These are phyloP conservation scores for Baryphthengus martii DNA, from an alignment of 2,113 vertebrate genomes.

Conservation along the genomic window DNA sequence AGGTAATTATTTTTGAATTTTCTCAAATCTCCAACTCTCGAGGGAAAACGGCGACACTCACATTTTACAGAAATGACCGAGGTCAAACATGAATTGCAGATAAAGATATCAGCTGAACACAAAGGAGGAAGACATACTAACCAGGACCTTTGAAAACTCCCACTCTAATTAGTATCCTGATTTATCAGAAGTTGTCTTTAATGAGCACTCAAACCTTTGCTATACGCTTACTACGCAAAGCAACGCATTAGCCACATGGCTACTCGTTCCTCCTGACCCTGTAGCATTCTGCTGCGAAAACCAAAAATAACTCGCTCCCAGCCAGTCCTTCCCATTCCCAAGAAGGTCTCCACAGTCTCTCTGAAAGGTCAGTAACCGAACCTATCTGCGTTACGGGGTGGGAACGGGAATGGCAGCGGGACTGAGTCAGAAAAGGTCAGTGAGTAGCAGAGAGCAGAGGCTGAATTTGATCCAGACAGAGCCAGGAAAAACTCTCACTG, in stretches of 20 bases:
- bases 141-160: not conserved
- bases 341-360: not conserved
- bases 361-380: not conserved
- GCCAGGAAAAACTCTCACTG: not conserved
- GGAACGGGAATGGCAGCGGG: rapidly evolving
- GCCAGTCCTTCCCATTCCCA: not conserved
- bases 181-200: not conserved
- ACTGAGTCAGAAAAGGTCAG: not conserved
- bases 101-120: not conserved
- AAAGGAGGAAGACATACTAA: not conserved
- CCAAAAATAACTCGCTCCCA: not conserved
- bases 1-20: not conserved
- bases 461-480: not conserved
- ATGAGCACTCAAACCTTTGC: not conserved
- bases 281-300: not conserved
- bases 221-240: not conserved
- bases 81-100: not conserved
- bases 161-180: not conserved
- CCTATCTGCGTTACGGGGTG: rapidly evolving
- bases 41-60: not conserved
- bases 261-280: not conserved
- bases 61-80: not conserved
- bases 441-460: not conserved
- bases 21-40: not conserved
- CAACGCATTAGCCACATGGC: rapidly evolving